Evolutionary conservation across 2,113 vertebrate genomes (phyloP), one percentile per base, ranked within the genome.

Genomic region (Macaca nemestrina): DNA sequence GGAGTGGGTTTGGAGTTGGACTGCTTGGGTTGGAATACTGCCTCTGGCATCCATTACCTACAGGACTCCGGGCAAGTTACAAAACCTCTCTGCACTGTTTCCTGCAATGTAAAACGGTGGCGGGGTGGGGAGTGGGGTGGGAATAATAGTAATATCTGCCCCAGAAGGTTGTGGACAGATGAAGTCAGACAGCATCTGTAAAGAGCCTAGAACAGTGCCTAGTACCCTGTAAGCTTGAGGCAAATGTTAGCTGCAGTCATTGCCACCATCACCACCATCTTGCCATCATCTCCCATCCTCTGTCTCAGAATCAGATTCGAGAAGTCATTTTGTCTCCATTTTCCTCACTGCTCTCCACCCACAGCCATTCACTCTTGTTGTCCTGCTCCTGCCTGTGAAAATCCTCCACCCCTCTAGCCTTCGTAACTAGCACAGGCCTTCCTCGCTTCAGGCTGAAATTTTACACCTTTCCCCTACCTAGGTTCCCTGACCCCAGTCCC

Each of bases 371-470:
- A 25, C 6, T 61, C 6, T 3, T 18, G 20, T 30, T 8, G 23
- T 20, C 38, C 30, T 23, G 2, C 32, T 18, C 8, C 23, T 72
- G 35, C 23, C 38, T 70, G 61, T 70, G 14, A 14, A 68, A 90
- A 25, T 13, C 5, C 23, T 89, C 50, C 2, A 23, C 11, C 6
- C 22, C 78, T 57, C 43, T 12, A 27, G 25, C 22, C 25, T 32
- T 45, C 8, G 27, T 30, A 10, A 32, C 38, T 40, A n/a, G 81
- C 16, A 35, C 4, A 5, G 7, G 6, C 25, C 25, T 43, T 45
- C 40, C 38, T 35, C 4, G 0, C 2, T 4, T 16, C 5, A 30
- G 18, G 27, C 8, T 25, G 20, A 52, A 5, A 52, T n/a, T 16
- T 14, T 18, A 17, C 1, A 16, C 43, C 13, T 45, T n/a, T 14